phyloP scores from a whole-genome alignment of 2,888 invertebrate genomes.

The Agrypnus murinus region DNA sequence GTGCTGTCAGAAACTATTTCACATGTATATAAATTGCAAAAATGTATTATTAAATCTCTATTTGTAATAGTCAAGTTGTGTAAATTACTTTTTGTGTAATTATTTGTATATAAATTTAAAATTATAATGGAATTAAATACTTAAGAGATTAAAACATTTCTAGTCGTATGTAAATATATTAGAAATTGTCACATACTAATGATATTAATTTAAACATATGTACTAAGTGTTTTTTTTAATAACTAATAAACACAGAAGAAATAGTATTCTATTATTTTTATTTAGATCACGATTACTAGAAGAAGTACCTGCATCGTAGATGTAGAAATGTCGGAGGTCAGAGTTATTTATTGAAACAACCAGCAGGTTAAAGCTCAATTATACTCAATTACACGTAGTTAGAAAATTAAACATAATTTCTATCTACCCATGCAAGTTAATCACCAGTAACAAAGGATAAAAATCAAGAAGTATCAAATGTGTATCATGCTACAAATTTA shows the following conservation, averaged over 20 bases:
- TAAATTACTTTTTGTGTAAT: slow-evolving; percentile 55
- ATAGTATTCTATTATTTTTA: neutral
- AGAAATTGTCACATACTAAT: slow-evolving; percentile 64
- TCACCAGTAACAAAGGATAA: too few species aligned
- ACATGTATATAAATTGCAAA: slow-evolving; percentile 11
- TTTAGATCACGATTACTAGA: too few species aligned
- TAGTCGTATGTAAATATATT: slow-evolving; percentile 69
- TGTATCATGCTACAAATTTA: too few species aligned
- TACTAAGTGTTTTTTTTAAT: slow-evolving; percentile 68
- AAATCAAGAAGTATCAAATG: too few species aligned
- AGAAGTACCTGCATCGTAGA: too few species aligned
- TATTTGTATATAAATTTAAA: slow-evolving; percentile 60
- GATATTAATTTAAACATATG: slow-evolving; percentile 67
- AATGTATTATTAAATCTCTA: slow-evolving; percentile 22
- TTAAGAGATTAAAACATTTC: slow-evolving; percentile 58
- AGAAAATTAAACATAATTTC: too few species aligned
- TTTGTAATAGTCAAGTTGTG: slow-evolving; percentile 39
- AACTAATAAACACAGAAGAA: slow-evolving; percentile 61
- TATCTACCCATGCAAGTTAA: too few species aligned
- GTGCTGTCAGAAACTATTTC: neutral
- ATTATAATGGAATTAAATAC: slow-evolving; percentile 55
- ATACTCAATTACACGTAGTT: too few species aligned
- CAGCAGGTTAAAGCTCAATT: too few species aligned
- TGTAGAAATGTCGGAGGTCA: too few species aligned
- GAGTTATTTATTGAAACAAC: too few species aligned